Base-by-base conservation (phyloP, 2,113 vertebrate species). In the Todiramphus chloris region DNA sequence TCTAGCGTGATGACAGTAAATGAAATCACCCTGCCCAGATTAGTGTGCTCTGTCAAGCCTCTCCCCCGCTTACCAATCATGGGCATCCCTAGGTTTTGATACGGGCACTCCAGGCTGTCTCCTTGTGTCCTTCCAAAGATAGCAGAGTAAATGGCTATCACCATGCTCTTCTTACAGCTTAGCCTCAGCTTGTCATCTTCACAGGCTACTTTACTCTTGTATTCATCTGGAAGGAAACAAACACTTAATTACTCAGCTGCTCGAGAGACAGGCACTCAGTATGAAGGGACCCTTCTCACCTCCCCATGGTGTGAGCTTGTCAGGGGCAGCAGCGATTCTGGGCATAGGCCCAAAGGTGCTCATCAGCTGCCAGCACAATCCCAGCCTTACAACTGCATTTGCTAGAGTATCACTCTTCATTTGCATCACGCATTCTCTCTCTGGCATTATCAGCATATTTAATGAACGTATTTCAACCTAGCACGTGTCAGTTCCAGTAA, bases 141-240 rank as follows among this genome's bases (percentile, higher is more conserved):
- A 82, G 98, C 98, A 5, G 99, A 99, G 96, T 98, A 99, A 93
- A 99, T 96, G 11, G 98, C 98, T 59, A 99, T 99, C 97, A 99
- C 98, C 98, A 98, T 99, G 39, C 98, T 98, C 56, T 98, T 97
- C 96, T 99, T 99, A 93, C 99, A 99, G 98, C 97, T 99, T 79
- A 99, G 97, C 96, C 97, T 98, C 98, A 99, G 97, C 90, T 98
- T 98, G 96, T 99, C 98, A 31, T 98, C 99, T 97, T 99, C 99
- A 86, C 99, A 99, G 83, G 98, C 98, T 91, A 99, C 98, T 97
- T 99, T 99, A 89, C 98, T 99, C 97, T 99, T 99, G 90, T 99
- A 99, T 96, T 99, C 99, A 83, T 99, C 99, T 99, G 93, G 33
- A 96, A 94, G 84, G 66, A 95, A 80, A 89, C 35, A 95, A 95